phyloP scores from a whole-genome alignment of 1,140 invertebrate species.

The Apolygus lucorum region DNA sequence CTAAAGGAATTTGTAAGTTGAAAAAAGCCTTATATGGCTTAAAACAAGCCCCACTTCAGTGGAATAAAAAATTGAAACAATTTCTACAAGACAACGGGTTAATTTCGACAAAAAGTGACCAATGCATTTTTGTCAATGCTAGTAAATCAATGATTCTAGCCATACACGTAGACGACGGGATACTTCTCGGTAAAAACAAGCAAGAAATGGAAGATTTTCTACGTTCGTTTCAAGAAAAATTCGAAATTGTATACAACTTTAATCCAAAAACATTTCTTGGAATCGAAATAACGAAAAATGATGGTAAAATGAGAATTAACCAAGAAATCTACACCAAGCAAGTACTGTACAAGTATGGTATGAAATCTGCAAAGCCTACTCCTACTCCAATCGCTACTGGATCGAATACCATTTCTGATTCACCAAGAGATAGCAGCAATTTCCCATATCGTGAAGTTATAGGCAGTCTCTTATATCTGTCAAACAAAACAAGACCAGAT shows the following conservation, averaged over 20 bases:
- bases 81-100: slow-evolving; percentile 19
- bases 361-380: neutral
- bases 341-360: slow-evolving; percentile 9
- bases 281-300: neutral
- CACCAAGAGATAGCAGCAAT: neutral
- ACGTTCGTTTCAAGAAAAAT: neutral
- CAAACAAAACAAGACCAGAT: slow-evolving; percentile 37
- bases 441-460: slow-evolving; percentile 33
- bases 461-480: slow-evolving; percentile 37
- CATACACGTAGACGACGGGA: slow-evolving; percentile 10
- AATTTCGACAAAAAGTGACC: neutral
- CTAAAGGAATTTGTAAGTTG: slow-evolving; percentile 34
- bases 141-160: slow-evolving; percentile 4
- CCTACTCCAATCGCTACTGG: slow-evolving; percentile 18
- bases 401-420: neutral
- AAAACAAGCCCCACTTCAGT: slow-evolving; percentile 38
- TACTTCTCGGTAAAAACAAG: slow-evolving; percentile 16
- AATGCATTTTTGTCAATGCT: neutral
- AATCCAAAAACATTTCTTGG: slow-evolving; percentile 15
- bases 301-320: neutral
- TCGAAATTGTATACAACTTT: neutral
- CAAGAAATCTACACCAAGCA: slow-evolving; percentile 8
- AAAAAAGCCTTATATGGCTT: slow-evolving; percentile 41
- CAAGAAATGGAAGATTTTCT: neutral
- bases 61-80: slow-evolving; percentile 30